Conservation (phyloP, 2,797 vertebrate genomes). For the Spinus olivaceus region DNA sequence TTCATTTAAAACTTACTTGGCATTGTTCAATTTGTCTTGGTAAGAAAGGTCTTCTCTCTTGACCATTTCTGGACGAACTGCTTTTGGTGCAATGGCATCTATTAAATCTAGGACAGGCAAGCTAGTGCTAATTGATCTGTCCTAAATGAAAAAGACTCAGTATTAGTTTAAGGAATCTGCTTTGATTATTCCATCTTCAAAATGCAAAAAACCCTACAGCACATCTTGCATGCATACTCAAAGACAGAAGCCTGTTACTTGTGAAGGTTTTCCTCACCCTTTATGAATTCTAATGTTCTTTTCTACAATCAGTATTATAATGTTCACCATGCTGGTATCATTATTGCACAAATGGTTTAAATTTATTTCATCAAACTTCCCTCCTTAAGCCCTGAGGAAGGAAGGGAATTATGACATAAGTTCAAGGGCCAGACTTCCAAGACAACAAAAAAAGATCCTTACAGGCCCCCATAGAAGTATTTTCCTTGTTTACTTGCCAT, state of each 20-base stretch:
- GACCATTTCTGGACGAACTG: constrained; percentile 89
- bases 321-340: not conserved
- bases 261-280: not conserved
- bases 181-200: not conserved
- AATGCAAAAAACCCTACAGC: not conserved
- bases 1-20: constrained; percentile 80
- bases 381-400: not conserved
- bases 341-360: not conserved
- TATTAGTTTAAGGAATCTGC: not conserved
- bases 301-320: not conserved
- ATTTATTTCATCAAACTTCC: not conserved
- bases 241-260: not conserved
- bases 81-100: constrained; percentile 87
- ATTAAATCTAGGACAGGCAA: constrained; percentile 95
- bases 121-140: constrained; percentile 91
- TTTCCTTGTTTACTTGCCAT: not conserved
- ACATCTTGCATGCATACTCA: not conserved
- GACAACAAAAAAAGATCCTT: not conserved
- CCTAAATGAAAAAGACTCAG: constrained; percentile 75
- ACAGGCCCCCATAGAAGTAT: not conserved
- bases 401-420: not conserved
- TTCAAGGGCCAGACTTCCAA: not conserved
- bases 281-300: not conserved
- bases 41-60: constrained; percentile 78
- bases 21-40: constrained; percentile 82